phyloP scores from a whole-genome alignment of 2,113 vertebrate species.

The Sinosuthora webbiana region DNA sequence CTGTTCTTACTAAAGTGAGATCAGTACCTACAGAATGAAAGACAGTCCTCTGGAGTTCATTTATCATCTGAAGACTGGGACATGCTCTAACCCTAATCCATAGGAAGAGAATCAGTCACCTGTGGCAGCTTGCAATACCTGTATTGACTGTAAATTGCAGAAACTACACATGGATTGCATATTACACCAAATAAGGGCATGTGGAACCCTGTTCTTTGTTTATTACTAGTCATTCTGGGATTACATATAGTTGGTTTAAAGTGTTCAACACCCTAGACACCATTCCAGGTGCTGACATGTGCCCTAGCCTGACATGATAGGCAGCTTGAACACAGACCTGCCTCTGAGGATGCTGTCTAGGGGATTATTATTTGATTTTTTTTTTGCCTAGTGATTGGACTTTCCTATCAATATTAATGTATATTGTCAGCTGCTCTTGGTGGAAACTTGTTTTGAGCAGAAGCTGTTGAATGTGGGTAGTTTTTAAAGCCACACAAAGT shows the following conservation, averaged over 20 bases:
- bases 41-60: not conserved
- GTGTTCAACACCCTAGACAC: not conserved
- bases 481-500: not conserved
- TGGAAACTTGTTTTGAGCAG: not conserved
- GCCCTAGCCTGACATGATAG: not conserved
- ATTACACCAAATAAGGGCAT: not conserved
- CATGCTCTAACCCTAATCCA: not conserved
- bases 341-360: not conserved
- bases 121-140: not conserved
- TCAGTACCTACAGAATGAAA: not conserved
- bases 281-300: not conserved
- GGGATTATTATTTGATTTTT: rapidly evolving
- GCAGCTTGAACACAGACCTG: not conserved
- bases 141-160: not conserved
- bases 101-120: not conserved
- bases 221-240: not conserved
- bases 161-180: not conserved
- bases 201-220: not conserved
- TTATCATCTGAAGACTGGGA: not conserved
- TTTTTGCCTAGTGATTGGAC: not conserved
- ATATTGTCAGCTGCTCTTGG: not conserved
- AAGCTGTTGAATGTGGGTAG: not conserved
- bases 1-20: not conserved
- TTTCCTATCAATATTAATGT: not conserved
- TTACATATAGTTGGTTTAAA: not conserved